Base-by-base conservation (phyloP, 1,140 invertebrate species). In the Drosophila guanche region DNA sequence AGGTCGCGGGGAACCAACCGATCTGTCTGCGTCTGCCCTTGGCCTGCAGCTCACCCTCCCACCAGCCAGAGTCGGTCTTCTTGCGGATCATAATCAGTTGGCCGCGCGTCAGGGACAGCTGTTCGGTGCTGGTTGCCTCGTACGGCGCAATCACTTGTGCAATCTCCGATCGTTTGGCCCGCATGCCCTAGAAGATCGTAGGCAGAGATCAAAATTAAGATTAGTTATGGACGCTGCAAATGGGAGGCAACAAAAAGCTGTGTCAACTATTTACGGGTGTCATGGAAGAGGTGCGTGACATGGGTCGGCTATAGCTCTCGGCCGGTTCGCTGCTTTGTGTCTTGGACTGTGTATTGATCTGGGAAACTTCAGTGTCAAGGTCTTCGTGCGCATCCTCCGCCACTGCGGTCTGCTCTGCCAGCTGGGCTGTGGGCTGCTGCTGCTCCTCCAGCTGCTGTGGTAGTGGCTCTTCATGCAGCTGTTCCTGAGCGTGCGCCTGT, bases 31-130 rank as follows among this genome's bases (percentile, higher is more conserved):
- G 98, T 75, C 97, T 95, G n/a, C 98, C 98, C 92, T 98, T 97
- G 10, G 97, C 97, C 93, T 99, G 98, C 23, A 99, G 92, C 92
- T 99, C 99, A 47, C 99, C 99, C 94, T 99, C 98, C 99, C 99
- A 99, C 98, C 98, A 99, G 20, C 98, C 98, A 71, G 97, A 97
- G 55, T 97, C 95, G 6, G 97, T 97, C 91, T 99, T 99, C 92
- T 99, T 99, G 10, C 98, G 94, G 12, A 99, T 97, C 93, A 98
- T 96, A 48, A 99, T 96, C 47, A 99, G 92, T 84, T 99, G 98
- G n/a, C 98, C 98, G 67, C 97, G 94, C 79, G 96, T 95, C 6
- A 99, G 92, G 54, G 95, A 95, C 10, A 99, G 92, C 91, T 99
- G 98, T 89, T 99, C 98, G 0, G 95, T 90, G 86, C 97, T 98